Base-by-base conservation (phyloP, 2,113 vertebrate genomes). In the Tichodroma muraria region DNA sequence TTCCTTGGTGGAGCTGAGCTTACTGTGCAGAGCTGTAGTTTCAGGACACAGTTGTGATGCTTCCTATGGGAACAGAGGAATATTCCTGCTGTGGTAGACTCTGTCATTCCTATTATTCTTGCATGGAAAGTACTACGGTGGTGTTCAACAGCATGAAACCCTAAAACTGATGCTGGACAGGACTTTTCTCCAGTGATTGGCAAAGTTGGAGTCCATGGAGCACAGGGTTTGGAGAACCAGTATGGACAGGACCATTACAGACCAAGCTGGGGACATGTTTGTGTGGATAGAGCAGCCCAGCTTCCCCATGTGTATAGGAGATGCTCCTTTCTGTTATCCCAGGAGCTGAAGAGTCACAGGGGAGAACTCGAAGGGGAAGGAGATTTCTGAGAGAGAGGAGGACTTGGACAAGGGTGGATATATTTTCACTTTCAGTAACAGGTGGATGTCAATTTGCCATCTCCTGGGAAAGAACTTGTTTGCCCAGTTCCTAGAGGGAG, bases 241-340 rank as follows among this genome's bases (percentile, higher is more conserved):
- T 16, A 11, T 5, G 3, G 85, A 38, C 60, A 60, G 69, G 37
- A 35, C 17, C 28, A 1, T 7, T 31, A 15, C 47, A 50, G 68
- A 8, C 24, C 2, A 8, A 40, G 8, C 59, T 57, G 31, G n/a
- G 53, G 80, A 25, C 14, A 8, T 4, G 2, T 12, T 24, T 16
- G 33, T 15, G 33, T 78, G 86, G 54, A 1, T 1, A 25, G 50
- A 66, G 80, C 72, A 84, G 64, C 63, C 47, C 50, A 2, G 9
- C 57, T 5, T 7, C 24, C 35, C 64, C 4, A 0, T 0, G 16
- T 1, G 5, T 5, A 65, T 4, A 2, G 13, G 78, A 54, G 24
- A 9, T 69, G 38, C 23, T 82, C 53, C 56, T 38, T 38, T 38
- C 38, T 66, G 22, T 6, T 37, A n/a, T 5, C 68, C 16, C 65